These are phyloP conservation scores for Orthonychiurus folsomi DNA, from an alignment of 2,888 invertebrate species.

Conservation along the genomic window DNA sequence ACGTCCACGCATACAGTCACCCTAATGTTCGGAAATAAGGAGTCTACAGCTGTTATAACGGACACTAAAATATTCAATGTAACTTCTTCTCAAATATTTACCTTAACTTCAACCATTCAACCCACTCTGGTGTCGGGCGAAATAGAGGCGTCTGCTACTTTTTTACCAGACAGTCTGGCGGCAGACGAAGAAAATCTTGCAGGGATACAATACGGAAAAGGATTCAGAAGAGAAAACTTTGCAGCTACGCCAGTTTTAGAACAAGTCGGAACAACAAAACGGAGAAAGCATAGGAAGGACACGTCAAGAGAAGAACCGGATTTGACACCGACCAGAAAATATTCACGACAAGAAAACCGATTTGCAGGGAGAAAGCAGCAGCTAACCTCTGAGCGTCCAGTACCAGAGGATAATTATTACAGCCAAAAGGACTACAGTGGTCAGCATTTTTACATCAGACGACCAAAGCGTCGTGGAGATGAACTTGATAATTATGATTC, in stretches of 20 bases:
- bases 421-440: neutral
- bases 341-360: too few species aligned
- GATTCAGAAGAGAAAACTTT: neutral
- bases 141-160: neutral
- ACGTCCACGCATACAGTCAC: slow-evolving; percentile 36
- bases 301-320: too few species aligned
- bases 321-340: too few species aligned
- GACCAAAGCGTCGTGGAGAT: neutral
- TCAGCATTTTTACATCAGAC: neutral
- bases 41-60: slow-evolving; percentile 20
- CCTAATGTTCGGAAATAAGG: slow-evolving; percentile 34
- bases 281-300: too few species aligned
- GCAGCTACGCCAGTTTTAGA: neutral
- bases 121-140: slow-evolving; percentile 8
- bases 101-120: slow-evolving; percentile 19
- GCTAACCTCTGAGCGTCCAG: neutral
- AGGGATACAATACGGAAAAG: neutral
- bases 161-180: neutral
- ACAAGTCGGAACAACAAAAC: neutral
- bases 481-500: neutral
- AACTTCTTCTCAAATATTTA: slow-evolving; percentile 17
- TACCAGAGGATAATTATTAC: neutral
- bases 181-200: neutral
- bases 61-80: slow-evolving; percentile 18
- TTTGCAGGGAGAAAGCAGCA: neutral